These are phyloP conservation scores for Lophochroa leadbeateri DNA, from an alignment of 2,113 vertebrate species.

Conservation along the genomic window DNA sequence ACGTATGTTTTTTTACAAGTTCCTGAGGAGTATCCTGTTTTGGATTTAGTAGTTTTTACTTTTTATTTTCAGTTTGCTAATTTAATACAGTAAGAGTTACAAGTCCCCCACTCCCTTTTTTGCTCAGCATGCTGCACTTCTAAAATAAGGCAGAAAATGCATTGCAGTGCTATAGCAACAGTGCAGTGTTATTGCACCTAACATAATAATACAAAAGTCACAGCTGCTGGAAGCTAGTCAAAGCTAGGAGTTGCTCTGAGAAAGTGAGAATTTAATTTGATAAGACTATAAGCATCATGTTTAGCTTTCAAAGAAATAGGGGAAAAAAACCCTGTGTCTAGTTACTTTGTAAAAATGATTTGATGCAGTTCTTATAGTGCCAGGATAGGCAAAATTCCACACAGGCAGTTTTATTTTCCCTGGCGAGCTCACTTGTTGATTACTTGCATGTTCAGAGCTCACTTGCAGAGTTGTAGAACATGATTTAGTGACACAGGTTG, in stretches of 20 bases:
- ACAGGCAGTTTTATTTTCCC: not conserved
- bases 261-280: not conserved
- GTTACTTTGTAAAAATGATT: not conserved
- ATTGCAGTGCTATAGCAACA: fast-evolving
- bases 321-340: not conserved
- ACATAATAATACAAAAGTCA: not conserved
- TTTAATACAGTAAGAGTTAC: not conserved
- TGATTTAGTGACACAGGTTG: not conserved
- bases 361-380: not conserved
- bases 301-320: not conserved
- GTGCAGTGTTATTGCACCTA: not conserved
- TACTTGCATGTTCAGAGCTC: not conserved
- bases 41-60: not conserved
- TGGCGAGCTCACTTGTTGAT: not conserved
- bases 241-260: not conserved
- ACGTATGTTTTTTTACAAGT: not conserved
- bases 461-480: not conserved
- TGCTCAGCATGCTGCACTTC: not conserved
- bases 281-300: not conserved
- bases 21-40: not conserved
- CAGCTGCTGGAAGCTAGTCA: not conserved
- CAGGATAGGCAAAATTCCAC: not conserved
- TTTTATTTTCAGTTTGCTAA: not conserved
- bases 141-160: not conserved
- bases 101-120: not conserved